Conservation (phyloP, 2,113 vertebrate genomes). For the Jaculus jaculus region DNA sequence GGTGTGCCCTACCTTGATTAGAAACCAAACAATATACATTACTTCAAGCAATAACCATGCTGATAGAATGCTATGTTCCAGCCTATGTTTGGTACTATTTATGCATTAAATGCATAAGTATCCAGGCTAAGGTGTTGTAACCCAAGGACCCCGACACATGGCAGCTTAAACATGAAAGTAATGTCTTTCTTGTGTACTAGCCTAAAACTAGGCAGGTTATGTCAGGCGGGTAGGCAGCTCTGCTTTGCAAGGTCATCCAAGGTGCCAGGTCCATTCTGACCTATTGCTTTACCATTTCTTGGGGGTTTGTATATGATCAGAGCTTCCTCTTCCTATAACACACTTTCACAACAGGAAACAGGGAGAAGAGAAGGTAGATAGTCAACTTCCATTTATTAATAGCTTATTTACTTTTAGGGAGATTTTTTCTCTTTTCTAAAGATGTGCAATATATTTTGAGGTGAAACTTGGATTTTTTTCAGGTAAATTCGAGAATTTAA, state of each 20-base stretch:
- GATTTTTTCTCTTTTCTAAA: too few species aligned
- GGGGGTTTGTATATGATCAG: not conserved
- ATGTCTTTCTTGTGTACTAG: not conserved
- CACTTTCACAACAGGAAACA: not conserved
- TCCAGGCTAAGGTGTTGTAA: not conserved
- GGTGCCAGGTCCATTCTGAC: not conserved
- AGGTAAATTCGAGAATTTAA: too few species aligned
- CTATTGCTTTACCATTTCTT: not conserved
- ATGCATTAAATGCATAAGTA: not conserved
- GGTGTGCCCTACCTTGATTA: constrained; percentile 40
- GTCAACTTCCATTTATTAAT: not conserved
- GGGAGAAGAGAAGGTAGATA: not conserved
- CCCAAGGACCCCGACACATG: constrained; percentile 1
- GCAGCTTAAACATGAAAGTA: not conserved
- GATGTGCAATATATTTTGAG: too few species aligned
- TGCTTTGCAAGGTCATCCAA: not conserved
- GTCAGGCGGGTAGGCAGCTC: not conserved
- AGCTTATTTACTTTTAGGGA: not conserved
- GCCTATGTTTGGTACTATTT: not conserved
- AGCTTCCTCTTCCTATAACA: not conserved
- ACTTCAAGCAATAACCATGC: constrained; percentile 35
- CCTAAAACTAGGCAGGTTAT: not conserved
- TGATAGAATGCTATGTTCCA: not conserved
- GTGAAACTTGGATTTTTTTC: too few species aligned
- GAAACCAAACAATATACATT: constrained; percentile 54